Evolutionary conservation across 1,140 invertebrate genomes (phyloP), one percentile per base, ranked within the genome.

Genomic region (Aphelenchoides fujianensis): DNA sequence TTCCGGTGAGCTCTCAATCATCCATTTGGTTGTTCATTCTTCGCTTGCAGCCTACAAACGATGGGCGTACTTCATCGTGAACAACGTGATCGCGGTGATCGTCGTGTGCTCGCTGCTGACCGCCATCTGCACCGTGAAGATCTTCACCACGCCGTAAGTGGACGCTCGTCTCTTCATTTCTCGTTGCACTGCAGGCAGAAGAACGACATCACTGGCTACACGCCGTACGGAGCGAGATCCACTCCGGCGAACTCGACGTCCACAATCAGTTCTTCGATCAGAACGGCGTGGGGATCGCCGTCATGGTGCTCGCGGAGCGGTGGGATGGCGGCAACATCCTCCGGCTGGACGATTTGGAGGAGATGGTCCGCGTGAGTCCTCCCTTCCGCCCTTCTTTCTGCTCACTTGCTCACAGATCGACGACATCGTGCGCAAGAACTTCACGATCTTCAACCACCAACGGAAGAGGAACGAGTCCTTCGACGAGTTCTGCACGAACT

Each of bases 161-260:
- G 23, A 27, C 28, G 54, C 27, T 19, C 12, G 35, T n/a, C 32
- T 16, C 19, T 3, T 74, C n/a, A 2, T 66, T 2, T 74, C 64
- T 70, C 72, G 61, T 70, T 30, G 32, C 5, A n/a, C 35, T 79
- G 27, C 35, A 76, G 75, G 16, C 70, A 76, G 3, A 57, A 73
- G 37, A 76, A 76, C 30, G 77, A 76, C 72, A 76, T 76, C 31
- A 74, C 69, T 28, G 75, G 75, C 1, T 76, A 76, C 35, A 79
- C 75, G 9, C 75, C 75, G 27, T 76, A 79, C 53, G 75, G 75
- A 30, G 76, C 75, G 28, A 41, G 75, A 1, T 78, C 75, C 30
- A n/a, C n/a, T 30, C 31, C 27, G 31, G 63, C 2, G 75, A 76
- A 63, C 76, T 76, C 28, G 77, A 30, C 12, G 34, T 76, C 1